Percentiles rank a stretch among this genome's conserved stretches.
phyloP scores from a whole-genome alignment of 1,140 invertebrate genomes.

The Gonioctena quinquepunctata region DNA sequence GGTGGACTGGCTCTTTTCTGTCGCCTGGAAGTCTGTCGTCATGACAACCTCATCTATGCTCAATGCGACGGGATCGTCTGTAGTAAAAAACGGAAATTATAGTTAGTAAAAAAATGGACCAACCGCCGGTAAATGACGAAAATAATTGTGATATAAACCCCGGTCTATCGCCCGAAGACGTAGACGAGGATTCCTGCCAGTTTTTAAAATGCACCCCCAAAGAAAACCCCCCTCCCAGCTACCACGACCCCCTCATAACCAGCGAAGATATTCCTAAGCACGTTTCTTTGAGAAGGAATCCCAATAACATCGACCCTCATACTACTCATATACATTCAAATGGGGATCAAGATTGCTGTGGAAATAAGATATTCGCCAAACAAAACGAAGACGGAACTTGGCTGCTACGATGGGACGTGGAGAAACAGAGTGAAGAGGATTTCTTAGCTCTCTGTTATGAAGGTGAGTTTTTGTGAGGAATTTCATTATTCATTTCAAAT shows the following conservation, averaged over 20 bases:
- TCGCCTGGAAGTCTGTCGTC: slow-evolving; percentile 42
- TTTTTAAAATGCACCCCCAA: slow-evolving; percentile 38
- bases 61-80: neutral
- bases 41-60: slow-evolving; percentile 32
- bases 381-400: slow-evolving; percentile 37
- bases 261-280: neutral
- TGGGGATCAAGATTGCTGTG: slow-evolving; percentile 11
- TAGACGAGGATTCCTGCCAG: slow-evolving; percentile 22
- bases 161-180: slow-evolving; percentile 12
- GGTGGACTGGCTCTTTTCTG: too few species aligned
- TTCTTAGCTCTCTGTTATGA: slow-evolving; percentile 45
- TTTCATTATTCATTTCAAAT: neutral
- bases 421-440: slow-evolving; percentile 39
- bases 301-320: slow-evolving; percentile 2
- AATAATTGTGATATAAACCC: slow-evolving; percentile 19
- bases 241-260: slow-evolving; percentile 1
- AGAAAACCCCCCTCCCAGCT: slow-evolving; percentile 16
- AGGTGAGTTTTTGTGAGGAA: slow-evolving; percentile 32
- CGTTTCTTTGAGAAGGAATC: slow-evolving; percentile 17
- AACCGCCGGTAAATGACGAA: neutral
- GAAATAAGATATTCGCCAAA: slow-evolving; percentile 34
- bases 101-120: neutral
- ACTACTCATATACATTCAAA: slow-evolving; percentile 7
- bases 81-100: slow-evolving; percentile 6
- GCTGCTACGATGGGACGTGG: slow-evolving; percentile 41